Evolutionary conservation across 2,888 invertebrate species (phyloP), one percentile per base, ranked within the genome.

Genomic region (Stegana nigrithorax): DNA sequence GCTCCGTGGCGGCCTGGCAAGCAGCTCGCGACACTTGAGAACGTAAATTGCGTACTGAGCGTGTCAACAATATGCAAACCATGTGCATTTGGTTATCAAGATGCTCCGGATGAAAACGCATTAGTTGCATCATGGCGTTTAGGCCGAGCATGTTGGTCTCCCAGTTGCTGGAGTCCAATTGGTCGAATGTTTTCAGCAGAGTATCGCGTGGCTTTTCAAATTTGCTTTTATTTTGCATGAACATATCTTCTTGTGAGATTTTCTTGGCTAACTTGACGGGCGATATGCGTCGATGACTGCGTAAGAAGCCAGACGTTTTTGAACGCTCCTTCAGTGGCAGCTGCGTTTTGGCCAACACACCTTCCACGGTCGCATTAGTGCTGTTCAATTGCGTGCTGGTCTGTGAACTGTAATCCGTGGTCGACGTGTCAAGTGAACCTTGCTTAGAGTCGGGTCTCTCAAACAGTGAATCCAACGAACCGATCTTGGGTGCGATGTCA

Each of bases 1-100:
- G 85, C 65, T 95, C 92, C 1, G 91, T 91, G 44, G 96, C 88
- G 6, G 93, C 90, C 66, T 91, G 88, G 79, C 98, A 96, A 14
- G 97, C 96, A 3, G 93, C 90, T 53, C 97, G 89, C 0, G 97
- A 92, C 0, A 97, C 97, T 82, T 97, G 95, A 0, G 98, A 98
- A 23, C 98, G 89, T 65, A 98, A 88, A 84, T 96, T 98, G 70
- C 92, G 92, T 51, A 95, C 92, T 78, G 96, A 92, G 65, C 89
- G 88, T 0, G 93, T 90, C 23, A 95, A 85, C 65, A 90, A 88
- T n/a, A 91, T 88, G 84, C 90, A 91, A 23, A 91, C 87, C 23
- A 91, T 89, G 51, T 92, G 92, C 64, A 93, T 89, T 67, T 92
- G 90, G 1, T 87, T 79, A 59, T 90, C 89, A 42, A 92, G 73